Conservation (phyloP, 2,113 vertebrate genomes). For the Megaptera novaeangliae region DNA sequence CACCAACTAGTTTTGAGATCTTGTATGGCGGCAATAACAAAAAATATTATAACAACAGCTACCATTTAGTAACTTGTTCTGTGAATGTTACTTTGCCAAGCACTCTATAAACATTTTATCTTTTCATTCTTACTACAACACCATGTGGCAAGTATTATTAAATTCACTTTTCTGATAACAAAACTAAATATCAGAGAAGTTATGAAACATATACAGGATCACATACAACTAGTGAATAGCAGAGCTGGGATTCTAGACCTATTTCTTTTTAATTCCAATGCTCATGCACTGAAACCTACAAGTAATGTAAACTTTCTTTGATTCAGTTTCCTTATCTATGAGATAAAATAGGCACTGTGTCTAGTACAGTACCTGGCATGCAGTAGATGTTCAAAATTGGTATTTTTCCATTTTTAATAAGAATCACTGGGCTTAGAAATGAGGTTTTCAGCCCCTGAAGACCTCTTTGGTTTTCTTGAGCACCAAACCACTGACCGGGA, state of each 20-base stretch:
- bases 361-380: not conserved
- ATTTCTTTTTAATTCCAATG: not conserved
- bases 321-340: not conserved
- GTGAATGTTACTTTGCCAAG: not conserved
- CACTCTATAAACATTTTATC: not conserved
- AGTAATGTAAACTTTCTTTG: not conserved
- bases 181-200: not conserved
- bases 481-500: not conserved
- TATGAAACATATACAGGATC: not conserved
- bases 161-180: not conserved
- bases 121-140: not conserved
- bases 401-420: not conserved
- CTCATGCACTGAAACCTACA: not conserved
- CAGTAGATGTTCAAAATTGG: not conserved
- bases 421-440: not conserved
- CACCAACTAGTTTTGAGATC: not conserved
- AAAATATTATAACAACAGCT: not conserved
- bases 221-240: not conserved
- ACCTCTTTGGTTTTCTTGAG: not conserved
- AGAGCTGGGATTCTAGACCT: not conserved
- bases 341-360: not conserved
- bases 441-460: not conserved
- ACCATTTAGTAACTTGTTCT: not conserved
- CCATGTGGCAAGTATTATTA: not conserved
- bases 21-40: not conserved